Base-by-base conservation (phyloP, 2,113 vertebrate genomes). In the Saguinus imperator region DNA sequence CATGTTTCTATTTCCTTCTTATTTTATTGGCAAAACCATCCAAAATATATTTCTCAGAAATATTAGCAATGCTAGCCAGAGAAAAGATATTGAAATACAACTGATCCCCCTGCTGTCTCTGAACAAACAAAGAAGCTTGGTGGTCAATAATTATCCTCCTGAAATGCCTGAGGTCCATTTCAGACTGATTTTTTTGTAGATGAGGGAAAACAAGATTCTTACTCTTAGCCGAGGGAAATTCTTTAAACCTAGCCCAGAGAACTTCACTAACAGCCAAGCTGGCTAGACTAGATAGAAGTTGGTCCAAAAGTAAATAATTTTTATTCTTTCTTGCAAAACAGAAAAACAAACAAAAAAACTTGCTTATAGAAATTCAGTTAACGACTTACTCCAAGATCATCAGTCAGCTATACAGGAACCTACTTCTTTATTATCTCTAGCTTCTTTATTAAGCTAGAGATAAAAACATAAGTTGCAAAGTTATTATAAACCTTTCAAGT, bases 391-490 rank as follows among this genome's bases (percentile, higher is more conserved):
- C 68, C 52, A 55, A 58, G 86, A 11, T 29, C 94, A 18, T 58
- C 3, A 14, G 32, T 50, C 12, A 83, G 25, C 81, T 80, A 40
- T 43, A 40, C 18, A 88, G 76, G 37, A 84, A 11, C 2, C 48
- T 81, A 29, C 3, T 6, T 57, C 23, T 52, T 93, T 79, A 43
- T 72, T 73, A 21, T 40, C 37, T 40, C 37, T 40, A 40, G 37
- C 3, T 6, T 57, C 23, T 52, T 93, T 79, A 43, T 72, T 73
- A 21, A 17, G 16, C 21, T 58, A 72, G 27, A 70, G 17, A 91
- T 89, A 88, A 76, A 68, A 95, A 81, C 91, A 29, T 25, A 97
- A 90, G 16, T 87, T 87, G 48, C 40, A 92, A 75, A 95, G 23
- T 68, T 73, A 87, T 43, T 72, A 72, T 35, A 87, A 85, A 89